Conservation (phyloP, 1,140 invertebrate species). For the Helicoverpa armigera region DNA sequence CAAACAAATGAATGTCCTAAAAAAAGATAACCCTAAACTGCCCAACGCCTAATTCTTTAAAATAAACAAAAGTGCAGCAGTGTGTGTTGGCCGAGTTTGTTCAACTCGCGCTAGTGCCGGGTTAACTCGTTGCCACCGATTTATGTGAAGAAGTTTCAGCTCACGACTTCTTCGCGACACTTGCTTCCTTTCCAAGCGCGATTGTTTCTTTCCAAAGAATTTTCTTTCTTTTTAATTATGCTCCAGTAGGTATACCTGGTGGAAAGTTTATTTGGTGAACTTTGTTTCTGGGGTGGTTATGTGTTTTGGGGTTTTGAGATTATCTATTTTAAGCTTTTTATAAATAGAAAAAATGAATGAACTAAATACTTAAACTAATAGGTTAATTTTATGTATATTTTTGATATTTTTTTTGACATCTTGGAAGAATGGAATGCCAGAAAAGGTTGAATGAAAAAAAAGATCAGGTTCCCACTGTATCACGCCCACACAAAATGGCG, state of each 20-base stretch:
- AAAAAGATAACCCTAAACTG: constrained; percentile 23
- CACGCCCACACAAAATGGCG: constrained; percentile 1
- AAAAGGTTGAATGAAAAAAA: constrained; percentile 14
- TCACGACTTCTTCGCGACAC: constrained; percentile 59
- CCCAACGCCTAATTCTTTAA: constrained; percentile 39
- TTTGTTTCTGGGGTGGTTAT: constrained; percentile 8
- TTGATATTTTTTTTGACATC: too few species aligned
- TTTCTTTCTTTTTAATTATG: constrained; percentile 55
- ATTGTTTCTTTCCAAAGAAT: constrained; percentile 58
- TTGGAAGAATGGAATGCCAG: not conserved
- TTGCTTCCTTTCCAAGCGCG: constrained; percentile 60
- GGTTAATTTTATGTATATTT: too few species aligned
- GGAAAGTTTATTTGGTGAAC: constrained; percentile 31
- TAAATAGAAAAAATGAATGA: not conserved
- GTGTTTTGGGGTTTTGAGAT: not conserved
- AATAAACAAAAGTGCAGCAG: constrained; percentile 52
- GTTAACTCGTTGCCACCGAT: constrained; percentile 69
- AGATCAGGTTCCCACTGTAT: constrained; percentile 2
- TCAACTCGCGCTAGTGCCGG: constrained; percentile 58
- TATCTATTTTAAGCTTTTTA: too few species aligned
- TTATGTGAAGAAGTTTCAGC: constrained; percentile 66
- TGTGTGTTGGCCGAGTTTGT: constrained; percentile 63
- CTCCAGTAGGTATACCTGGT: constrained; percentile 44
- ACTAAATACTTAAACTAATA: not conserved
- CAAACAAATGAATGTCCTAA: not conserved